Evolutionary conservation across 1,140 invertebrate genomes (phyloP).

Genomic region (Cardiocondyla obscurior): DNA sequence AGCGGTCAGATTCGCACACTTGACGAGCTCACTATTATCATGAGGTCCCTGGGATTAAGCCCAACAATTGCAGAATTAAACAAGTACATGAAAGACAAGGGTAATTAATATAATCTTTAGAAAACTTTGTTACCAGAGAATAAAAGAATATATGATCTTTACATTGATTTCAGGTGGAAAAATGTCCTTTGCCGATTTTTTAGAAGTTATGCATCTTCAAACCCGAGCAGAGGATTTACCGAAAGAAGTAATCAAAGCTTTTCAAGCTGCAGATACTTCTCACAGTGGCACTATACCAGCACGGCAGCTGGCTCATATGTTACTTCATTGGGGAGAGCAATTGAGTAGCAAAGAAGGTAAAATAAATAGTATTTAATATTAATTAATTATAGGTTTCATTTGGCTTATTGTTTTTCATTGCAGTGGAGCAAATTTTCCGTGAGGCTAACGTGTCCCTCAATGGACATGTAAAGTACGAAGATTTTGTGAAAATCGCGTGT

Average conservation of each 20-base stretch:
- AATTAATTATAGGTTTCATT: slow-evolving; percentile 18
- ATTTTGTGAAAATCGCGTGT: slow-evolving; percentile 96
- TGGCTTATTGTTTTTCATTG: slow-evolving; percentile 73
- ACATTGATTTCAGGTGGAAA: slow-evolving; percentile 88
- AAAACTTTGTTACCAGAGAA: not conserved
- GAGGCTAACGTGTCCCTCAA: slow-evolving; percentile 95
- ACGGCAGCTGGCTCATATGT: slow-evolving; percentile 92
- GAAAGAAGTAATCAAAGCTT: slow-evolving; percentile 94
- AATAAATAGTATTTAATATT: not conserved
- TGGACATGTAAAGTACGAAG: slow-evolving; percentile 94
- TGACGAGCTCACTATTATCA: slow-evolving; percentile 96
- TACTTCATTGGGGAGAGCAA: slow-evolving; percentile 96
- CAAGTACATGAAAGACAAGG: slow-evolving; percentile 93
- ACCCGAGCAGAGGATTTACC: slow-evolving; percentile 93
- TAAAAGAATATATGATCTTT: no score
- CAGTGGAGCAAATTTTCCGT: slow-evolving; percentile 96
- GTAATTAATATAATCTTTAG: slow-evolving; percentile 75
- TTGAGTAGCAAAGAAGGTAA: slow-evolving; percentile 94
- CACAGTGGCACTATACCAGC: slow-evolving; percentile 92
- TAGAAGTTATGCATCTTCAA: slow-evolving; percentile 97
- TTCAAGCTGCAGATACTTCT: slow-evolving; percentile 91
- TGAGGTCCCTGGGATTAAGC: slow-evolving; percentile 96
- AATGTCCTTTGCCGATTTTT: slow-evolving; percentile 97
- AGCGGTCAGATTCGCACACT: slow-evolving; percentile 93
- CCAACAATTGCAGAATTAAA: slow-evolving; percentile 96